Evolutionary conservation across 2,797 vertebrate genomes (phyloP), one percentile per base, ranked within the genome.

Genomic region (Crenichthys baileyi): DNA sequence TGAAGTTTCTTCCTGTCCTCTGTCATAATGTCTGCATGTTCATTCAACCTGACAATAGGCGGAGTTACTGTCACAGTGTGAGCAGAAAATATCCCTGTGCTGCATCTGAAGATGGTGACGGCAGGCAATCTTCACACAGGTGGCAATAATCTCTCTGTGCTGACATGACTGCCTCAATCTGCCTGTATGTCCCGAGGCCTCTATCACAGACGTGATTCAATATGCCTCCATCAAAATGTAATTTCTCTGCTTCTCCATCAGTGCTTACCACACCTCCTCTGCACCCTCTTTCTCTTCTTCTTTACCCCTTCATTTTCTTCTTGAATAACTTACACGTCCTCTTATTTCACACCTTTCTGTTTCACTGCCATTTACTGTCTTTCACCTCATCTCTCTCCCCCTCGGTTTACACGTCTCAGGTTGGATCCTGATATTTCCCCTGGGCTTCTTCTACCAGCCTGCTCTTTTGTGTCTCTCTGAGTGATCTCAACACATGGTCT

Each of bases 201-300:
- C 81, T 60, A 65, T 75, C 60, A 70, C 85, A 87, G 82, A 89
- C 72, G 77, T 75, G 85, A 91, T 91, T 92, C 85, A 92, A 90
- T 93, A 92, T 92, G 75, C 90, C 86, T 91, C 84, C 88, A 89
- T 92, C 88, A 92, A 90, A 93, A 90, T 89, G 89, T 72, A 86
- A 88, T 90, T 90, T 89, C 83, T 88, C 78, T 73, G 81, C 85
- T 82, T 84, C n/a, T 3, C 82, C 79, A 31, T 87, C 80, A 72
- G 55, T 0, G 9, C 85, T 72, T 72, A 39, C 77, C 82, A 56
- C 71, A 39, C 56, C 67, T 79, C 55, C 67, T 29, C 18, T 31
- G 11, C 36, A n/a, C 67, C 60, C n/a, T 26, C 31, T 67, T 71
- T 48, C 72, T 31, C 31, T 31, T 22, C n/a, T 11, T 24, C 20